Evolutionary conservation across 1,140 invertebrate species (phyloP), one percentile per base, ranked within the genome.

Genomic region (Lordiphosa mommai): DNA sequence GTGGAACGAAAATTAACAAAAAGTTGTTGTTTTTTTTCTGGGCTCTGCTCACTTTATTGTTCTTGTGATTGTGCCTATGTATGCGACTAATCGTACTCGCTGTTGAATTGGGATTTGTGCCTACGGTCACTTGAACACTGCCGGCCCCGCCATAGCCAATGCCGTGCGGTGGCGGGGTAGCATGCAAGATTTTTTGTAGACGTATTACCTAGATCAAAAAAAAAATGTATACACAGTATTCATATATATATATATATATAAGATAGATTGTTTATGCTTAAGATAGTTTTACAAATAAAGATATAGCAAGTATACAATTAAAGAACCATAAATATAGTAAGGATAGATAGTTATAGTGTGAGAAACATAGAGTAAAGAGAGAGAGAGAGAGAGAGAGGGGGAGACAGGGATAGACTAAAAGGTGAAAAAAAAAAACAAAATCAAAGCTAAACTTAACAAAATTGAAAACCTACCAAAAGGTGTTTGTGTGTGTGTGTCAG

Each of bases 51-150:
- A 88, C 86, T 88, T 88, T 88, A 84, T 84, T 88, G 56, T 72
- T 85, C 63, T 85, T 87, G 60, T 88, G 85, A 86, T 87, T 87
- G 63, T 82, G 86, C 82, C 85, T 87, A 87, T 87, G 86, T 63
- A 87, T 87, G 76, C 86, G 85, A 87, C 86, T 87, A 87, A 87
- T 87, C 79, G 86, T 88, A 88, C 79, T 88, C 72, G 86, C 64
- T 68, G 80, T 84, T 55, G 86, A 84, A 67, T 87, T 88, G 68
- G 86, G 73, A 79, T 76, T 72, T 70, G 85, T 88, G 86, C 86
- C 86, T 88, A 88, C 86, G 63, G 86, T 84, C 63, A 88, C 77
- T 71, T 87, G 82, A 53, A 86, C 86, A 88, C 86, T 74, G 70
- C 86, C 86, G 66, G 64, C 85, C 47, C 71, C 57, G 59, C 73